A percentile compares a stretch with the other conserved stretches of the same genome.
Evolutionary conservation across 1,140 invertebrate genomes (phyloP).

Genomic region (Ostrea denselamellosa): DNA sequence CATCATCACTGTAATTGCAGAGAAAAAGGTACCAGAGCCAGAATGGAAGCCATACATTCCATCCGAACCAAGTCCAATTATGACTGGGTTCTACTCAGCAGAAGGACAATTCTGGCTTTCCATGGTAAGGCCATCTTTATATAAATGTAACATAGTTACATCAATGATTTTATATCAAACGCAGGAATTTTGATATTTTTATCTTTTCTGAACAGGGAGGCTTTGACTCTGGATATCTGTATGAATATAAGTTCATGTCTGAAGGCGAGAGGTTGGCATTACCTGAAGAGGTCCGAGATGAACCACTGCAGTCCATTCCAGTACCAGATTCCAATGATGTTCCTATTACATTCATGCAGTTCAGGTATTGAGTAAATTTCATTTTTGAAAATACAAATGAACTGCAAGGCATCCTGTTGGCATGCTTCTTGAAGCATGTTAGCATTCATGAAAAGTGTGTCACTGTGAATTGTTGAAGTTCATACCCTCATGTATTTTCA

Average conservation of each 20-base stretch:
- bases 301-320: conserved; percentile 72
- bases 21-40: conserved; percentile 59
- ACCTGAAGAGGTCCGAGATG: conserved; percentile 65
- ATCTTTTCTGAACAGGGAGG: conserved; percentile 79
- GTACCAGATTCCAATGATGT: conserved; percentile 74
- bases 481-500: too few species aligned
- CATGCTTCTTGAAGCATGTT: too few species aligned
- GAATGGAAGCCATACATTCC: conserved; percentile 78
- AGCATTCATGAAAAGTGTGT: too few species aligned
- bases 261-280: conserved; percentile 64
- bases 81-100: conserved; percentile 74
- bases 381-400: too few species aligned
- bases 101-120: conserved; percentile 78
- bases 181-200: neutral
- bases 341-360: conserved; percentile 74
- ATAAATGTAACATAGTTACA: neutral
- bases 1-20: conserved; percentile 30
- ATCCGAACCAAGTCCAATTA: conserved; percentile 73
- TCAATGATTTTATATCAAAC: too few species aligned
- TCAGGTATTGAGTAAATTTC: conserved; percentile 68
- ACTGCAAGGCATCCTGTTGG: too few species aligned
- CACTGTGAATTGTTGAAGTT: too few species aligned
- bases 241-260: conserved; percentile 81
- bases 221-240: conserved; percentile 88
- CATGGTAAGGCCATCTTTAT: conserved; percentile 68